Conservation (phyloP, 1,140 invertebrate genomes). For the Drosophila lini region DNA sequence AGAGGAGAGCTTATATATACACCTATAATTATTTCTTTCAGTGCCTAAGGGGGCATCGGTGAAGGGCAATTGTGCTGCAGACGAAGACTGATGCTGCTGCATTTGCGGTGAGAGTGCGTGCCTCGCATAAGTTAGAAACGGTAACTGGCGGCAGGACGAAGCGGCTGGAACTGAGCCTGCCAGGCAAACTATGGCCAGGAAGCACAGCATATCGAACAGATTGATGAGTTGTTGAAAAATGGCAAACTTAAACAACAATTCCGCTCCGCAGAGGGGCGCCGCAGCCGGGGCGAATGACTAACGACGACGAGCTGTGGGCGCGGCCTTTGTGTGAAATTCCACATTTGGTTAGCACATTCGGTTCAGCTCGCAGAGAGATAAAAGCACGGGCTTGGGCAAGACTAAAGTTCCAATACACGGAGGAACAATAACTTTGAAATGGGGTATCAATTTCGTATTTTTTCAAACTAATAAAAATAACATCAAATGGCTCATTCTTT, state of each 20-base stretch:
- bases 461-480: slow-evolving; percentile 1
- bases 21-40: background rate
- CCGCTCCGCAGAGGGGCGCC: slow-evolving; percentile 12
- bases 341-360: slow-evolving; percentile 24
- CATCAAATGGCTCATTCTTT: background rate
- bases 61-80: slow-evolving; percentile 49
- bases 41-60: background rate
- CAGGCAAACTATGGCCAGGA: slow-evolving; percentile 49
- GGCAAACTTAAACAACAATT: slow-evolving; percentile 78
- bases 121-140: slow-evolving; percentile 75
- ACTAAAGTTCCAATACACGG: background rate
- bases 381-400: background rate
- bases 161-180: slow-evolving; percentile 33
- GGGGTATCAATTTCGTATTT: slow-evolving; percentile 9
- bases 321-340: slow-evolving; percentile 21
- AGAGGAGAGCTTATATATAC: no score
- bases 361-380: background rate
- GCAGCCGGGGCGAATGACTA: slow-evolving; percentile 50
- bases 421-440: slow-evolving; percentile 10
- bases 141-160: slow-evolving; percentile 34
- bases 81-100: slow-evolving; percentile 79
- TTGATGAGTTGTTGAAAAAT: slow-evolving; percentile 83
- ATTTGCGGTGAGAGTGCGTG: slow-evolving; percentile 80
- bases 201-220: slow-evolving; percentile 67
- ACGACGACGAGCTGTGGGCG: slow-evolving; percentile 38